These are phyloP conservation scores for Panopea generosa DNA, from an alignment of 2,888 invertebrate species.

Conservation along the genomic window DNA sequence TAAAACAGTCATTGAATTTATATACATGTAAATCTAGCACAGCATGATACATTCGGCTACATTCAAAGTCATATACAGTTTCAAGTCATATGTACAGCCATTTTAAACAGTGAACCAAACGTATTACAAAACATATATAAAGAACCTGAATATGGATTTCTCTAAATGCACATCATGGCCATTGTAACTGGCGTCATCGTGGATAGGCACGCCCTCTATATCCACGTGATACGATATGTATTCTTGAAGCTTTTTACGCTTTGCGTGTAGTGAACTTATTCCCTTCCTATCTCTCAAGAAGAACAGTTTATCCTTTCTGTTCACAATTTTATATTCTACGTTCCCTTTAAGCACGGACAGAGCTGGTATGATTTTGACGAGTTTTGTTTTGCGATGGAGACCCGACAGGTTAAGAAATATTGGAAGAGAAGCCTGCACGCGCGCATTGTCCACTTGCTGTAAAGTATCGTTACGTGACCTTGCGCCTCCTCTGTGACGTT, in stretches of 20 bases:
- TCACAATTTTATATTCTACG: slow-evolving; percentile 80
- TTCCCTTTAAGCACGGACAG: slow-evolving; percentile 86
- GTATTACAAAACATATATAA: slow-evolving; percentile 47
- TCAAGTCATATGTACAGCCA: no score
- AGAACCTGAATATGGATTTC: slow-evolving; percentile 63
- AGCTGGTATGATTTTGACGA: slow-evolving; percentile 89
- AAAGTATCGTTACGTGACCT: slow-evolving; percentile 32
- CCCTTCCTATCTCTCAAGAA: slow-evolving; percentile 77
- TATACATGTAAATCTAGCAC: no score
- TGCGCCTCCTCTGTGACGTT: slow-evolving; percentile 8
- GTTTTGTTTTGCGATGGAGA: slow-evolving; percentile 88
- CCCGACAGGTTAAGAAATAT: slow-evolving; percentile 74
- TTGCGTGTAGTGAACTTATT: slow-evolving; percentile 80
- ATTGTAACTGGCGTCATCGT: slow-evolving; percentile 55
- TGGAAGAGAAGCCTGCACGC: slow-evolving; percentile 39
- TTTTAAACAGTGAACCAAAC: no score
- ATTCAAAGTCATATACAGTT: no score
- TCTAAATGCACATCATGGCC: slow-evolving; percentile 64
- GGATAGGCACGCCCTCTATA: slow-evolving; percentile 79
- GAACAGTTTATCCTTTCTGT: slow-evolving; percentile 80
- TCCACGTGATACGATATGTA: slow-evolving; percentile 75
- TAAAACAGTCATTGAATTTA: no score
- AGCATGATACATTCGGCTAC: no score
- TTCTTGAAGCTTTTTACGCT: slow-evolving; percentile 70
- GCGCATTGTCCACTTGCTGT: slow-evolving; percentile 38